These are phyloP conservation scores for Caenorhabditis drosophilae DNA, from an alignment of 2,888 invertebrate species.

Conservation along the genomic window DNA sequence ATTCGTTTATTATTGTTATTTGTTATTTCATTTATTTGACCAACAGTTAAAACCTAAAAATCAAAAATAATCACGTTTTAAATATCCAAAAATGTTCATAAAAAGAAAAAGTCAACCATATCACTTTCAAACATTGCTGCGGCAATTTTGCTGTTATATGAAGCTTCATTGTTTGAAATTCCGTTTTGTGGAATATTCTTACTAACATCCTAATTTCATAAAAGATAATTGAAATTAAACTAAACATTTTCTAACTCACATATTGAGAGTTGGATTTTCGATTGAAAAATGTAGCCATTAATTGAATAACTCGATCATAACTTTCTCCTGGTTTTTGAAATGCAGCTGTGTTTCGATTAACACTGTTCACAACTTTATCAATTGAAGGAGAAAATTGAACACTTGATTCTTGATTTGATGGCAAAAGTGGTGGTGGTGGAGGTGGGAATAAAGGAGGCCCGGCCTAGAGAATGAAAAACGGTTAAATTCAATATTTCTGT, in stretches of 20 bases:
- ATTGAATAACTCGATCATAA: constrained; percentile 45
- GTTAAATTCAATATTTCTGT: too few relatives aligned
- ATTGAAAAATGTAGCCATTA: constrained; percentile 38
- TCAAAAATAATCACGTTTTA: not conserved
- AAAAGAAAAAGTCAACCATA: constrained; percentile 12
- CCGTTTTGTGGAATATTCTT: constrained; percentile 18
- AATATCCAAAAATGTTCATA: too few relatives aligned
- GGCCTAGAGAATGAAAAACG: too few relatives aligned
- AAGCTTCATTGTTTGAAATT: constrained; percentile 28
- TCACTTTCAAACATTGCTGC: constrained; percentile 41
- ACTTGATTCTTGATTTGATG: constrained; percentile 13
- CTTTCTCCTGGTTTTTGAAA: constrained; percentile 46
- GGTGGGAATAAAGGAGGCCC: constrained; percentile 2
- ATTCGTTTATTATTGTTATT: constrained; percentile 16
- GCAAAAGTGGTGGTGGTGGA: constrained; percentile 25
- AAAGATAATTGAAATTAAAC: not conserved
- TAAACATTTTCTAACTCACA: constrained; percentile 12
- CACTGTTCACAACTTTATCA: constrained; percentile 37
- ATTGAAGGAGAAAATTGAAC: constrained; percentile 25
- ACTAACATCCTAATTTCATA: constrained; percentile 30
- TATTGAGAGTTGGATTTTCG: constrained; percentile 36
- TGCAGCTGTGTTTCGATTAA: constrained; percentile 33
- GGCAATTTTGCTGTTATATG: constrained; percentile 35
- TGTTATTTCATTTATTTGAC: constrained; percentile 38
- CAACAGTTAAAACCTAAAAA: constrained; percentile 23